A percentile compares a stretch with the other conserved stretches of the same genome.
phyloP scores from a whole-genome alignment of 1,140 invertebrate species.

The Drosophila nannoptera region DNA sequence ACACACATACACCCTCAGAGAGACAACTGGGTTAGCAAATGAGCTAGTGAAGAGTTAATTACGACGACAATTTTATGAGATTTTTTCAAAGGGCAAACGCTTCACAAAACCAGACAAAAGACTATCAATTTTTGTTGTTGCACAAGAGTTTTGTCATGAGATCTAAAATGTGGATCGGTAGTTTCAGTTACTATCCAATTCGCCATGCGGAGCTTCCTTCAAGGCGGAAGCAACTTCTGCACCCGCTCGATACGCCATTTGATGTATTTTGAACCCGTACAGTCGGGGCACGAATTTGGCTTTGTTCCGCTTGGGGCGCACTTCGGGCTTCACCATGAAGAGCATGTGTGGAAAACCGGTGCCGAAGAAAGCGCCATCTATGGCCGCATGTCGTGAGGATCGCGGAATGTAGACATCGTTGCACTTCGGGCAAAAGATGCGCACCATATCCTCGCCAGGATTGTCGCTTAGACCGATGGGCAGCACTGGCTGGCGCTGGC shows the following conservation, averaged over 20 bases:
- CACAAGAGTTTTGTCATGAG: conserved; percentile 29
- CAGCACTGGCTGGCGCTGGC: conserved; percentile 97
- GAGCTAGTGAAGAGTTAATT: conserved; percentile 42
- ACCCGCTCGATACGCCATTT: conserved; percentile 23
- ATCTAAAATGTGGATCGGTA: not conserved
- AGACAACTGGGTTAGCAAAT: not conserved
- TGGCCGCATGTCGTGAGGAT: conserved; percentile 98
- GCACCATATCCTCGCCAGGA: conserved; percentile 99
- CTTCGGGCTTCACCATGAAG: conserved; percentile 99
- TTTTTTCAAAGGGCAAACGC: conserved; percentile 3
- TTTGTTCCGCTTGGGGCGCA: conserved; percentile 95
- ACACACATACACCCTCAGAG: not conserved
- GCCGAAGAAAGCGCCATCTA: conserved; percentile 99
- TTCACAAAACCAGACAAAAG: not conserved
- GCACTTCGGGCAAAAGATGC: conserved; percentile 99
- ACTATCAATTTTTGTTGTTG: not conserved
- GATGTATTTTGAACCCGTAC: conserved; percentile 64
- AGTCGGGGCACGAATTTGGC: conserved; percentile 95
- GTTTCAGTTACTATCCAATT: conserved; percentile 24
- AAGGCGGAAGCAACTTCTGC: not conserved
- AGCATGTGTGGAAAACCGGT: conserved; percentile 99
- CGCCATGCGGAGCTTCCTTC: conserved; percentile 8
- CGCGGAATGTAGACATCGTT: conserved; percentile 99
- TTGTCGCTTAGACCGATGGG: conserved; percentile 97
- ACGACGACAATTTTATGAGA: conserved; percentile 49